Percentiles rank a stretch among this genome's conserved stretches.
These are phyloP conservation scores for Heliconius cydno DNA, from an alignment of 2,888 invertebrate species.

Conservation along the genomic window DNA sequence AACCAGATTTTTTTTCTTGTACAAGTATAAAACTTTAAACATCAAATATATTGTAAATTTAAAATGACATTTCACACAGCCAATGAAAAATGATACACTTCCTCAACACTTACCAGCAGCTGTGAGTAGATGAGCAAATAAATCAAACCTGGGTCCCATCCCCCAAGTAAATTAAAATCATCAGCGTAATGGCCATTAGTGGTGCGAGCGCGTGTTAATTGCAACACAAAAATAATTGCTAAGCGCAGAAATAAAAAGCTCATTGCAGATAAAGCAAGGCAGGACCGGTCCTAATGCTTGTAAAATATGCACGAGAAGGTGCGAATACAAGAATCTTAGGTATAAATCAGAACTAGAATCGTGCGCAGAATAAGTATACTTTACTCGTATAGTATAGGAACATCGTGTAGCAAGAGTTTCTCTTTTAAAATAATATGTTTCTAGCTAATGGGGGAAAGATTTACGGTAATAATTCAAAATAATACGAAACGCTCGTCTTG, in stretches of 20 bases:
- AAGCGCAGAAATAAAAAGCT: slow-evolving; percentile 45
- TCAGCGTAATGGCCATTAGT: slow-evolving; percentile 46
- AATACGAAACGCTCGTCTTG: slow-evolving; percentile 27
- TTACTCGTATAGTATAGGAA: slow-evolving; percentile 9
- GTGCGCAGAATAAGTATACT: slow-evolving; percentile 38
- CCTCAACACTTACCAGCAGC: slow-evolving; percentile 29
- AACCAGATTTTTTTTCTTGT: no score
- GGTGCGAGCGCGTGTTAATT: slow-evolving; percentile 52
- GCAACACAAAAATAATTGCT: slow-evolving; percentile 44
- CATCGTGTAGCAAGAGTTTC: slow-evolving; percentile 46
- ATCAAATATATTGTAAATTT: background rate
- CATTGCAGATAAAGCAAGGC: slow-evolving; percentile 57
- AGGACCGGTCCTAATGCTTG: slow-evolving; percentile 47
- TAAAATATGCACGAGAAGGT: slow-evolving; percentile 49
- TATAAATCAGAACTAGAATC: slow-evolving; percentile 43
- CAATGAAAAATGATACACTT: slow-evolving; percentile 33
- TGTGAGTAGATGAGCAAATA: slow-evolving; percentile 22
- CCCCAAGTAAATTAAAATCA: slow-evolving; percentile 43
- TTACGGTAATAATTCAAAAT: background rate
- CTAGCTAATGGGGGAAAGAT: slow-evolving; percentile 2
- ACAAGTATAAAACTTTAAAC: background rate
- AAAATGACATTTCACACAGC: background rate
- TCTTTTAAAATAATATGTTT: slow-evolving; percentile 26
- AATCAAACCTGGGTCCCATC: slow-evolving; percentile 30
- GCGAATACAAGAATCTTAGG: slow-evolving; percentile 44